Evolutionary conservation across 1,140 invertebrate species (phyloP), one percentile per base, ranked within the genome.

Genomic region (Stegodyphus dumicola): DNA sequence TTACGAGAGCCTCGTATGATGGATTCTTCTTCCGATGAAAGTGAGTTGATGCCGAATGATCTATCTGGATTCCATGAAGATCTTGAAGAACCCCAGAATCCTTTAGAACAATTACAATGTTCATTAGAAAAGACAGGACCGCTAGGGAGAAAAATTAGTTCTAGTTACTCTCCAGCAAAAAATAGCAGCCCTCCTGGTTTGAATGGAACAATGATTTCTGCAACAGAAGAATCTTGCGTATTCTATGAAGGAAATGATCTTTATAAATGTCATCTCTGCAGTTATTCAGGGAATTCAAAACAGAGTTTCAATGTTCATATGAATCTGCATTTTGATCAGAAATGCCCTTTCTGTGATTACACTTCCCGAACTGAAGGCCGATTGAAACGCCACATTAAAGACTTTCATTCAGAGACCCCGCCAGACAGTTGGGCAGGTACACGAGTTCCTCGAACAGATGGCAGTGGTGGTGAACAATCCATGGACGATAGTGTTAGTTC

Each of bases 311-410:
- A 93, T 75, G 87, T 88, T 53, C 93, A 93, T 88, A 92, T 92
- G 90, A 91, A 91, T 77, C 91, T 89, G 11, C 93, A 93, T 88
- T 92, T 91, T 88, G 91, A 91, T 56, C 90, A 91, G 84, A 90
- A 90, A 80, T 92, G 92, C 88, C 90, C 90, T 6, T 90, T 91
- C 76, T 94, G 93, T 89, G 92, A 93, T 87, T 94, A 93, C 88
- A 92, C 92, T 13, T 91, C 92, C 1, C 88, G 92, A 49, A 93
- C 92, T 6, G 92, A 93, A 88, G 93, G 92, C 3, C 89, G 92
- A 70, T 90, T 94, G 74, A 91, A 92, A 78, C 90, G 92, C 54
- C 93, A 94, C 89, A 92, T 94, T 86, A 90, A 91, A 80, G 92
- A 92, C 85, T 92, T 92, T 6, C 84, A 88, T 77, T 80, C 85